phyloP scores from a whole-genome alignment of 2,888 invertebrate species.

The Pycnomerus fuliginosus region DNA sequence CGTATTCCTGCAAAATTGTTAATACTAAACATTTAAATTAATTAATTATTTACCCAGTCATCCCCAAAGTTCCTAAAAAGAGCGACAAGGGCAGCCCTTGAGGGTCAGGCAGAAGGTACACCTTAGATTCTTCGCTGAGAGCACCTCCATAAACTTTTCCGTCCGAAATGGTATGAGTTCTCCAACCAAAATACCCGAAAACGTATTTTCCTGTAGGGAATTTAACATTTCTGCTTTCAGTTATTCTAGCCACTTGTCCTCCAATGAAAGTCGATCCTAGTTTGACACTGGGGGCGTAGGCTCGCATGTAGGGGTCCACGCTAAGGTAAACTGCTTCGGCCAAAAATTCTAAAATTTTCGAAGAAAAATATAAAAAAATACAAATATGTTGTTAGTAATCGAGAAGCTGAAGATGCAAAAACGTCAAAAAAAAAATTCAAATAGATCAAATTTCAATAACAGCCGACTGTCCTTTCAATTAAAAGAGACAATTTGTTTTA shows the following conservation, averaged over 20 bases:
- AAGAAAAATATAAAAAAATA: too few relatives aligned
- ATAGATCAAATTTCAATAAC: too few relatives aligned
- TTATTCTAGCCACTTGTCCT: constrained; percentile 60
- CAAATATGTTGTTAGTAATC: too few relatives aligned
- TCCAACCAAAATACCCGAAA: constrained; percentile 66
- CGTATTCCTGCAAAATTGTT: constrained; percentile 36
- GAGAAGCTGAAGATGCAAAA: too few relatives aligned
- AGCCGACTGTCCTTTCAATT: too few relatives aligned
- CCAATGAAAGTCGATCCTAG: constrained; percentile 68
- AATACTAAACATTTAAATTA: background rate
- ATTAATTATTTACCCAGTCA: constrained; percentile 61
- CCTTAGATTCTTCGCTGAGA: background rate
- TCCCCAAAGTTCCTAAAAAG: constrained; percentile 65
- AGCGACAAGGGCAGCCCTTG: constrained; percentile 61
- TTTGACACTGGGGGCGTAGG: constrained; percentile 56
- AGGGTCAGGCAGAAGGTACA: constrained; percentile 58
- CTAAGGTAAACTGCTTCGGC: constrained; percentile 68
- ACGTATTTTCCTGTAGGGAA: constrained; percentile 58
- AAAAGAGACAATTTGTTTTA: too few relatives aligned
- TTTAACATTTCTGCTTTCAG: constrained; percentile 11
- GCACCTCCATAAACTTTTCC: too few relatives aligned
- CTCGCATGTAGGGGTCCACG: constrained; percentile 73
- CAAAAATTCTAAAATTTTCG: constrained; percentile 56
- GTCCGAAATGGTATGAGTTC: constrained; percentile 59
- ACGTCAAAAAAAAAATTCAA: too few relatives aligned